Conservation (phyloP, 2,113 vertebrate species). For the Atractosteus spatula region DNA sequence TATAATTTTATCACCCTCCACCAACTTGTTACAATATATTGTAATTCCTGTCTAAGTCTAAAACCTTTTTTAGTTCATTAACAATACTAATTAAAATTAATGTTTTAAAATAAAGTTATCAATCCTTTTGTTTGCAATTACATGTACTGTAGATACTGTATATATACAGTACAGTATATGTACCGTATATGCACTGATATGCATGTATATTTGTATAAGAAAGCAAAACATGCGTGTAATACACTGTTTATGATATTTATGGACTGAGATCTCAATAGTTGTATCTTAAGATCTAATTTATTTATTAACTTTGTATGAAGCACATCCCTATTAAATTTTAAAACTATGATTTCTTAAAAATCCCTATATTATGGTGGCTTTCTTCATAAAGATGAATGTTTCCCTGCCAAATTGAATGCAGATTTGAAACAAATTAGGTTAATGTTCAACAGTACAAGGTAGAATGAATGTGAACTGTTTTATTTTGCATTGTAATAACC, state of each 20-base stretch:
- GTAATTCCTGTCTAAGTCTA: too few relatives aligned
- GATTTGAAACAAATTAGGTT: slow-evolving; percentile 86
- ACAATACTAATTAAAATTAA: too few relatives aligned
- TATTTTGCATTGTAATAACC: slow-evolving; percentile 92
- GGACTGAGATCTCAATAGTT: neutral
- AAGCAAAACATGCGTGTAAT: neutral
- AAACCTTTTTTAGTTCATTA: too few relatives aligned
- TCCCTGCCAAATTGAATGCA: slow-evolving; percentile 88
- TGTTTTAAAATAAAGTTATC: too few relatives aligned
- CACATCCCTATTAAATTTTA: slow-evolving; percentile 83
- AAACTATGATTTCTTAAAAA: slow-evolving; percentile 78
- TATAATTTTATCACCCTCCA: too few relatives aligned
- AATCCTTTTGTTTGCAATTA: too few relatives aligned
- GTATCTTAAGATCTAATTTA: slow-evolving; percentile 79
- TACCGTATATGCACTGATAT: too few relatives aligned
- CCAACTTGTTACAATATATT: too few relatives aligned
- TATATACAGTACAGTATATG: too few relatives aligned
- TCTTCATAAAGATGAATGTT: slow-evolving; percentile 88
- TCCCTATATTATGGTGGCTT: slow-evolving; percentile 81
- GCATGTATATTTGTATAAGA: too few relatives aligned
- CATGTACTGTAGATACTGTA: too few relatives aligned
- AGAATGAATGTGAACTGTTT: slow-evolving; percentile 83
- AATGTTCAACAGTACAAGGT: slow-evolving; percentile 82
- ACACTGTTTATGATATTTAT: neutral
- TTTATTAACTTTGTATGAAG: slow-evolving; percentile 76